Evolutionary conservation across 2,888 invertebrate genomes (phyloP), one percentile per base, ranked within the genome.

Genomic region (Pristionchus fissidentatus): DNA sequence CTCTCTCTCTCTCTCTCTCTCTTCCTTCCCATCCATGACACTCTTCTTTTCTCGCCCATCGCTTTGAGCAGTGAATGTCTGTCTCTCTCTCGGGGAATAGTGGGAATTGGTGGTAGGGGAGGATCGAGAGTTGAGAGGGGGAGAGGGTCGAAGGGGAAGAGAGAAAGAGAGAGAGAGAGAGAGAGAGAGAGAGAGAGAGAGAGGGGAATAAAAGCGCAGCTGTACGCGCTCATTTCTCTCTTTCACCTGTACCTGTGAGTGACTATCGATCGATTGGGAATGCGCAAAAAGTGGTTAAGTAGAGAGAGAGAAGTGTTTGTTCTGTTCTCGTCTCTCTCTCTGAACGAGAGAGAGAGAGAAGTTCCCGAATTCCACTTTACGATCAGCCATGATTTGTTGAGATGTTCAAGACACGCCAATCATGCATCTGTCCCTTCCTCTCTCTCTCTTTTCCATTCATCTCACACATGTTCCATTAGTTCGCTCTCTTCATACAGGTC

Each of bases 231-330:
- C 3, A n/a, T 29, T 15, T 29, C 13, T 49, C 32, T 10, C 49
- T 46, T 32, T 77, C n/a, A 49, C 43, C 52, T 35, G 32, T 29
- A 22, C 22, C 73, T 49, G n/a, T 26, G 52, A 22, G n/a, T 66
- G 35, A n/a, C n/a, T 57, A 75, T 66, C 83, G 38, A 35, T 79
- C 79, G 38, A 79, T 79, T 41, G 70, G 60, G 13, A 32, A 32
- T 60, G 60, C 32, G 60, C 60, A 32, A 60, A 32, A 60, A 60
- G 8, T 41, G 41, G 13, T 38, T 70, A 60, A 60, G 60, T 32
- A 60, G 70, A 62, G 62, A 38, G 70, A 41, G 70, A 43, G 26
- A 70, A 38, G 43, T 41, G 70, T 70, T 41, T 70, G 70, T 70
- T 70, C 41, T n/a, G 70, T 38, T 35, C 55, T 55, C 32, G 29